These are phyloP conservation scores for Brenthis ino DNA, from an alignment of 2,888 invertebrate species.

Conservation along the genomic window DNA sequence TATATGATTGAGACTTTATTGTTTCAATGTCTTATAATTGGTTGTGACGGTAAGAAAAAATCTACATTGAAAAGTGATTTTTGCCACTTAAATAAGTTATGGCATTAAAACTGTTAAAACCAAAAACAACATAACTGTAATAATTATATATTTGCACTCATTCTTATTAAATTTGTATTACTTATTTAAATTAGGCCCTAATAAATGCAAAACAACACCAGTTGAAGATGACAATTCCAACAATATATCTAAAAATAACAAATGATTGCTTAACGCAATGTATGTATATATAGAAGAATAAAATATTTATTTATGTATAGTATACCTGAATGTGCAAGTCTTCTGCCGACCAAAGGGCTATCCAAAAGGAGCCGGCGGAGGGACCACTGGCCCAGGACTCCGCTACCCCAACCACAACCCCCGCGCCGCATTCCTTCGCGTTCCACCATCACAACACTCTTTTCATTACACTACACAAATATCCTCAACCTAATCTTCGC, in stretches of 20 bases:
- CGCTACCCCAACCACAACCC: slow-evolving; percentile 74
- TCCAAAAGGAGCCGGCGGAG: slow-evolving; percentile 86
- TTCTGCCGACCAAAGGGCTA: slow-evolving; percentile 86
- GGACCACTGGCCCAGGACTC: slow-evolving; percentile 83
- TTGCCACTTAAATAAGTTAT: background rate
- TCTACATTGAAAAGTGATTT: slow-evolving; percentile 5
- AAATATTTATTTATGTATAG: slow-evolving; percentile 7
- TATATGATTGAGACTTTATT: slow-evolving; percentile 49
- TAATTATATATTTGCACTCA: no score
- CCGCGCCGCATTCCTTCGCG: slow-evolving; percentile 73
- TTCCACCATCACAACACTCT: slow-evolving; percentile 70
- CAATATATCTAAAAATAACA: no score
- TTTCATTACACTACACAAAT: slow-evolving; percentile 60
- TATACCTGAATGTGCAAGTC: slow-evolving; percentile 80
- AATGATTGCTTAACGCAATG: no score
- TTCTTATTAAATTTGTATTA: no score
- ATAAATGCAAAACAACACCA: no score
- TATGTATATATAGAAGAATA: no score
- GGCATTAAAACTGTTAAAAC: background rate
- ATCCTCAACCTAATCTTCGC: slow-evolving; percentile 44
- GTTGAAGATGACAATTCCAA: no score
- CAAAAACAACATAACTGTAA: no score
- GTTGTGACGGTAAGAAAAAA: slow-evolving; percentile 43
- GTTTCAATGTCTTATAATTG: slow-evolving; percentile 50
- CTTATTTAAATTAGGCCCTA: no score